phyloP scores from a whole-genome alignment of 2,113 vertebrate genomes.

The Uria aalge region DNA sequence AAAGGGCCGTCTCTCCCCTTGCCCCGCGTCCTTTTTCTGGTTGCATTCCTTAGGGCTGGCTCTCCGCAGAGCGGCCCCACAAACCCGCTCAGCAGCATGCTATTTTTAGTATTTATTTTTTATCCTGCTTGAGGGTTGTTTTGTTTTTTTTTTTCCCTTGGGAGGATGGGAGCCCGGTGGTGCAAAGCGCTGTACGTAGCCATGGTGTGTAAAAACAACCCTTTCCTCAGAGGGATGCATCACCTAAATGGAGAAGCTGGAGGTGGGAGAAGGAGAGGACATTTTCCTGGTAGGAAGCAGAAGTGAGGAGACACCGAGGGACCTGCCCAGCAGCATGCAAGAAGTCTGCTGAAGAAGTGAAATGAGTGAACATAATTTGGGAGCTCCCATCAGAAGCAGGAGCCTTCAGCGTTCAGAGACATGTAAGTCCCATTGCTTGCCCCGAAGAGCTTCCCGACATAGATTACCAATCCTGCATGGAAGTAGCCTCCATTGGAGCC shows the following conservation, averaged over 20 bases:
- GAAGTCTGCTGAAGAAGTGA: neutral
- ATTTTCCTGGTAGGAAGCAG: neutral
- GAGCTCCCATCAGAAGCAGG: neutral
- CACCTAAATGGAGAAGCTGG: neutral
- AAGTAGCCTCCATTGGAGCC: neutral
- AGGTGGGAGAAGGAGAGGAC: neutral
- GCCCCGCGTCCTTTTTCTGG: neutral
- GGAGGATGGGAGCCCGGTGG: neutral
- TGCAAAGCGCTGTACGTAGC: neutral
- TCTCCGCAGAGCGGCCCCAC: neutral
- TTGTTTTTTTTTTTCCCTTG: neutral
- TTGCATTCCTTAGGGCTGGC: neutral
- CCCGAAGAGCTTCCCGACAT: neutral
- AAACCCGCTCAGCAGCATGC: neutral
- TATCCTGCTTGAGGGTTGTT: neutral
- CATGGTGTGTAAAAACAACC: neutral
- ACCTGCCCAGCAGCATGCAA: neutral
- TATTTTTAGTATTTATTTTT: neutral
- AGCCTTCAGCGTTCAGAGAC: neutral
- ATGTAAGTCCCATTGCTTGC: neutral
- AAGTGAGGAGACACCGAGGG: accelerated
- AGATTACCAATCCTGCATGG: accelerated
- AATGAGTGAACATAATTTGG: neutral
- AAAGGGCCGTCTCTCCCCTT: slow-evolving; percentile 51
- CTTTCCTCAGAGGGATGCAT: neutral